A percentile compares a stretch with the other conserved stretches of the same genome.
phyloP scores from a whole-genome alignment of 2,797 vertebrate genomes.

The Acrossocheilus wenchowensis region DNA sequence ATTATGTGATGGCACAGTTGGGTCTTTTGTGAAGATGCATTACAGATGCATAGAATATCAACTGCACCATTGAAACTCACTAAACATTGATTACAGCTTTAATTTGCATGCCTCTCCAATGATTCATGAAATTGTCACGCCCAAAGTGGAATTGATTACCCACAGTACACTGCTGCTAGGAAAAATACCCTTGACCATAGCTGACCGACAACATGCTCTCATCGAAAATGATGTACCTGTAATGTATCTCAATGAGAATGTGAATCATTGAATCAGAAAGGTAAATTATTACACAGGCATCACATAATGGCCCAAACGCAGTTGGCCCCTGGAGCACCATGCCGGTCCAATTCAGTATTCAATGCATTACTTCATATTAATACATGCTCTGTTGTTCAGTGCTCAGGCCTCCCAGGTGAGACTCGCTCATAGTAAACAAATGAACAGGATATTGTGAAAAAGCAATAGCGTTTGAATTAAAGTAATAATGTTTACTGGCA shows the following conservation, averaged over 20 bases:
- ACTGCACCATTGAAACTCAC: constrained; percentile 53
- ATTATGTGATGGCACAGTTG: constrained; percentile 45
- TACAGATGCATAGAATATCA: constrained; percentile 60
- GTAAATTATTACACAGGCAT: constrained; percentile 47
- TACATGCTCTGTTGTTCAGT: constrained; percentile 34
- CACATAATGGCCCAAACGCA: constrained; percentile 31
- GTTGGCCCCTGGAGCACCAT: not conserved
- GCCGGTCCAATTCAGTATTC: constrained; percentile 31
- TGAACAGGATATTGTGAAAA: constrained; percentile 45
- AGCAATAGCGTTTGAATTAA: constrained; percentile 37
- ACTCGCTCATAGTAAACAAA: constrained; percentile 33
- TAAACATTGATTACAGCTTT: constrained; percentile 55
- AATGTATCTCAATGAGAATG: constrained; percentile 49
- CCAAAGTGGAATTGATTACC: constrained; percentile 57
- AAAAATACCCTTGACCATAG: constrained; percentile 51
- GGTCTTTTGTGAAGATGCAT: constrained; percentile 52
- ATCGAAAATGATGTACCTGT: constrained; percentile 28
- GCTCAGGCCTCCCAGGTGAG: constrained; percentile 37
- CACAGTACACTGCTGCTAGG: constrained; percentile 29
- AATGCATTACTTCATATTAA: constrained; percentile 30
- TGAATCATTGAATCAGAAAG: constrained; percentile 50
- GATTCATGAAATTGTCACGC: constrained; percentile 56
- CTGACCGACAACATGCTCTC: constrained; percentile 31
- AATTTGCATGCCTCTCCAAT: constrained; percentile 51
- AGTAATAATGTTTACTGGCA: constrained; percentile 5